These are phyloP conservation scores for Campopleginae sp. DNA, from an alignment of 2,888 invertebrate genomes.

Conservation along the genomic window DNA sequence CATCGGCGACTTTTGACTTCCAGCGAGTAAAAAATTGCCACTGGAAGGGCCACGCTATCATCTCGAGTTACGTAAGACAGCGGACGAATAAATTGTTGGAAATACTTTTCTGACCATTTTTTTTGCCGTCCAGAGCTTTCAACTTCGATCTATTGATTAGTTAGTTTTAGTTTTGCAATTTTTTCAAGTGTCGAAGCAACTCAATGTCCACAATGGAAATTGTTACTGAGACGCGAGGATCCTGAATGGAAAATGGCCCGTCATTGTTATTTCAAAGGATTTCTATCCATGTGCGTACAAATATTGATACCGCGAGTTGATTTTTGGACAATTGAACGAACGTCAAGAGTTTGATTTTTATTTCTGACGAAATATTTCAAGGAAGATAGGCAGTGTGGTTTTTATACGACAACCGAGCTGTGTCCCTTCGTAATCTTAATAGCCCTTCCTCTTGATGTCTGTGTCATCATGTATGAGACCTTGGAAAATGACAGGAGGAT, in stretches of 20 bases:
- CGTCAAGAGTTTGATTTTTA: background rate
- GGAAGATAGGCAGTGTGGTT: slow-evolving; percentile 12
- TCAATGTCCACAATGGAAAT: background rate
- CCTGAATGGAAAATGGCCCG: background rate
- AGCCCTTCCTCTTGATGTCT: slow-evolving; percentile 12
- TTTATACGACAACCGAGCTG: slow-evolving; percentile 9
- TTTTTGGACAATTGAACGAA: background rate
- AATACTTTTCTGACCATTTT: background rate
- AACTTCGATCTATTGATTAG: background rate
- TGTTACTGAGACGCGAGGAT: background rate
- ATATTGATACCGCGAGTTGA: background rate
- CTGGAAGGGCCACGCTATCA: slow-evolving; percentile 22
- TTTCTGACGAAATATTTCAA: background rate
- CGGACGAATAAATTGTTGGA: background rate
- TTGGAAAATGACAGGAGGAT: slow-evolving; percentile 53
- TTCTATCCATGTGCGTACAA: background rate
- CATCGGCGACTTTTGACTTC: slow-evolving; percentile 36
- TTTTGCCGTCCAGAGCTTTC: background rate
- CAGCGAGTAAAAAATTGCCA: background rate
- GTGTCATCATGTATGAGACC: slow-evolving; percentile 48
- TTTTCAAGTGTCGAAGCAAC: background rate
- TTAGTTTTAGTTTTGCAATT: background rate
- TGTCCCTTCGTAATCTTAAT: slow-evolving; percentile 15
- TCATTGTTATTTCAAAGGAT: background rate
- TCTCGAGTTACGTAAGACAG: slow-evolving; percentile 12